Percentiles rank a stretch among this genome's conserved stretches.
These are phyloP conservation scores for Antennarius maculatus DNA, from an alignment of 2,797 vertebrate genomes.

Conservation along the genomic window DNA sequence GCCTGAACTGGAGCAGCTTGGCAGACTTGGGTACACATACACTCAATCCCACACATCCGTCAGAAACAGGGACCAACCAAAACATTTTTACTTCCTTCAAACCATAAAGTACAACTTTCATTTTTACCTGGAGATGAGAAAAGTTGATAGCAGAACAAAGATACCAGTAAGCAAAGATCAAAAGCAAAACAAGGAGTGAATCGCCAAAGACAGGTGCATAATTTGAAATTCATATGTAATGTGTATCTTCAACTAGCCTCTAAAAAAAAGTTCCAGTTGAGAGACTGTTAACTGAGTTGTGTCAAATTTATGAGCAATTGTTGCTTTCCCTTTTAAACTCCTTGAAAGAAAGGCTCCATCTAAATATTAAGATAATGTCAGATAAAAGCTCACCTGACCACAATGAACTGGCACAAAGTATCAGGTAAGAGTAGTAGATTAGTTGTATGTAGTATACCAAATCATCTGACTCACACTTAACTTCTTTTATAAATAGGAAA, in stretches of 20 bases:
- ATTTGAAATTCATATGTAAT: slow-evolving; percentile 1
- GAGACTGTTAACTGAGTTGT: not conserved
- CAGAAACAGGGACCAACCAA: not conserved
- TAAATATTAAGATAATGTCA: not conserved
- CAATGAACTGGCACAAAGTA: not conserved
- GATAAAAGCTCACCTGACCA: no score
- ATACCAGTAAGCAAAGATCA: no score
- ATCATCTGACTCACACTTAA: not conserved
- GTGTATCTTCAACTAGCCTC: not conserved
- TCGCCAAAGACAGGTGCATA: not conserved
- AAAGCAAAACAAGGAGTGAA: not conserved
- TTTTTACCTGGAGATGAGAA: slow-evolving; percentile 2
- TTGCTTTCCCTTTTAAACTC: slow-evolving; percentile 4
- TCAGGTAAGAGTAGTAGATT: not conserved
- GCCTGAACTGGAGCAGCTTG: slow-evolving; percentile 88
- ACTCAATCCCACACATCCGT: not conserved
- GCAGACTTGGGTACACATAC: slow-evolving; percentile 86
- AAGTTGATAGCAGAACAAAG: slow-evolving; percentile 2
- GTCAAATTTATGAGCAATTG: not conserved
- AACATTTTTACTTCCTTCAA: not conserved
- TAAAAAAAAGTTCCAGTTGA: not conserved
- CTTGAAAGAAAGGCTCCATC: not conserved
- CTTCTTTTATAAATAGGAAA: not conserved
- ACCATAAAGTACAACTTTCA: not conserved
- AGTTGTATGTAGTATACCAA: not conserved